Evolutionary conservation across 1,140 invertebrate genomes (phyloP), one percentile per base, ranked within the genome.

Genomic region (Paramacrobiotus metropolitanus): DNA sequence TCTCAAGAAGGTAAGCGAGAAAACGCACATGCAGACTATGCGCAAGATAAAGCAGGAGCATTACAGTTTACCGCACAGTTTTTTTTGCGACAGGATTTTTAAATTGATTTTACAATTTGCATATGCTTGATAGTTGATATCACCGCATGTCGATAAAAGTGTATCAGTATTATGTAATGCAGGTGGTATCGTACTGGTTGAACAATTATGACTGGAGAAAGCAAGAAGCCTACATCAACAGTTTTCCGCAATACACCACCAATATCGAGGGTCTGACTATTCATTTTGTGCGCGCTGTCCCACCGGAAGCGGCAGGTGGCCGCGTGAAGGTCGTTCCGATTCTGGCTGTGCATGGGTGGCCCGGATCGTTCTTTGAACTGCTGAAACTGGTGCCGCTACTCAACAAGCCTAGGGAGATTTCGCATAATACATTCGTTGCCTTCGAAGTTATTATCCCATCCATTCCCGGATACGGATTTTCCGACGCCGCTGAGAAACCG

Each of bases 301-400:
- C 78, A 9, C 82, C 62, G n/a, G 64, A 24, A 21, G 59, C 62
- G 24, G 66, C 63, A 61, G 62, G 1, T n/a, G 9, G 9, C n/a
- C 9, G n/a, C 9, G 9, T 67, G 0, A 65, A 64, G 55, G 62
- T 80, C 0, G 64, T 83, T 2, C 85, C 85, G 0, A 45, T 89
- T 24, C 67, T 92, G 0, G 28, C 92, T 1, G 66, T 87, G 2
- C 87, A 93, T 68, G 88, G 89, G 18, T 94, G 88, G 89, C 89
- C 89, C 1, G 87, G 86, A 1, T 86, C 84, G 0, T 76, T 91
- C 1, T 75, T 83, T 9, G 87, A 92, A 71, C 91, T 90, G 69
- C 83, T 85, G 64, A 83, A 86, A 67, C 75, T 87, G 1, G 81
- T 85, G 59, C 83, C 83, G 0, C 61, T 82, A 2, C 72, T 87